A percentile compares a stretch with the other conserved stretches of the same genome.
Conservation (phyloP, 2,888 invertebrate genomes). For the Aphrophora alni region DNA sequence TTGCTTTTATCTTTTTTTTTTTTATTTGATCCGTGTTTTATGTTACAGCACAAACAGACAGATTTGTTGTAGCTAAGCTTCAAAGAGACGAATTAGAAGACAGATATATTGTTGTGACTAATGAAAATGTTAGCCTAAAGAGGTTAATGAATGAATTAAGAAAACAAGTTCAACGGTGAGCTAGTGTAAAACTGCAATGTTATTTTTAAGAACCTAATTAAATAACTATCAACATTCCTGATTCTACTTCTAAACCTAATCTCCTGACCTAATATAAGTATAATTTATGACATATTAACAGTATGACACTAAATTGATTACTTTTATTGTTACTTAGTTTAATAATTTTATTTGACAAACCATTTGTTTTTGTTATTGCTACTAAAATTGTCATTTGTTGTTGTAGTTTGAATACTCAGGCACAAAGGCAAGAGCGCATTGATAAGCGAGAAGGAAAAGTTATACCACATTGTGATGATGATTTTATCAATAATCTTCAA, state of each 20-base stretch:
- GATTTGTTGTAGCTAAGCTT: slow-evolving; percentile 18
- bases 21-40: no score
- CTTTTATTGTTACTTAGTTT: no score
- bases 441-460: neutral
- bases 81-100: slow-evolving; percentile 28
- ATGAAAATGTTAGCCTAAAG: slow-evolving; percentile 27
- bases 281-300: no score
- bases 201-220: no score
- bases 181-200: neutral
- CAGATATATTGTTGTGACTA: slow-evolving; percentile 13
- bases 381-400: no score
- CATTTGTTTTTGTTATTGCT: no score
- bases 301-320: no score
- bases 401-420: neutral
- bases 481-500: slow-evolving; percentile 11
- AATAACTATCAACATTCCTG: no score
- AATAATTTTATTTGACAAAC: no score
- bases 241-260: no score
- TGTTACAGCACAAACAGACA: slow-evolving; percentile 29
- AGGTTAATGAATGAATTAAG: slow-evolving; percentile 10
- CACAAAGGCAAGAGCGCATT: slow-evolving; percentile 15
- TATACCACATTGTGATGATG: slow-evolving; percentile 6
- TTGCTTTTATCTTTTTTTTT: no score
- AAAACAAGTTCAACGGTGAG: slow-evolving; percentile 28
- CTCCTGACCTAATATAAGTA: no score